Base-by-base conservation (phyloP, 2,113 vertebrate genomes). In the Mugil cephalus region DNA sequence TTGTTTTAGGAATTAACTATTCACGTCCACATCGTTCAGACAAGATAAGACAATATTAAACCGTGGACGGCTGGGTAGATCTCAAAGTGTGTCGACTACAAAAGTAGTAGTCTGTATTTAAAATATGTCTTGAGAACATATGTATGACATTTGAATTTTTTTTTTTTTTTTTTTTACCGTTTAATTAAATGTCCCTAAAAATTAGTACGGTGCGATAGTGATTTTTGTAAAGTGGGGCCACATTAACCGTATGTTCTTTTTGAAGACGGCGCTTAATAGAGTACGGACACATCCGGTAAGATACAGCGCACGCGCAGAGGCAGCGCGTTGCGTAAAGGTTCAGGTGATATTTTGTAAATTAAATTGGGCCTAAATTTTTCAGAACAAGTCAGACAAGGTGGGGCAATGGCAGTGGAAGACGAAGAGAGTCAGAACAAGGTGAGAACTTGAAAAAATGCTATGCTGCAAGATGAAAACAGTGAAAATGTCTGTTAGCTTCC, bases 331-430 rank as follows among this genome's bases (percentile, higher is more conserved):
- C 1, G 3, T 39, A 69, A 43, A 15, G 4, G 13, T 0, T 13
- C 3, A 2, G 19, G 38, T 45, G 21, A 0, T 1, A 11, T n/a
- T 0, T 3, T 48, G n/a, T n/a, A n/a, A n/a, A n/a, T n/a, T n/a
- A n/a, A n/a, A n/a, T n/a, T n/a, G 0, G 0, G 1, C 0, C 1
- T 15, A 4, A 11, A 10, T 4, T 1, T 36, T 0, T 0, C 13
- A 34, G 1, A 36, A 35, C 4, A 0, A 43, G 4, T 18, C 0
- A 15, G 1, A 35, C 3, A 1, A 11, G 0, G 14, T 0, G n/a
- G 2, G 0, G 5, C 1, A 1, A 91, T 92, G 91, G 10, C 71
- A 1, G 74, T 12, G 18, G 82, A 84, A 51, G 79, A 77, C 1
- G 55, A 76, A 43, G 51, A 58, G 6, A 51, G 0, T 14, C 19